Percentiles rank a stretch among this genome's conserved stretches.
phyloP scores from a whole-genome alignment of 2,113 vertebrate species.

The Urocitellus parryii region DNA sequence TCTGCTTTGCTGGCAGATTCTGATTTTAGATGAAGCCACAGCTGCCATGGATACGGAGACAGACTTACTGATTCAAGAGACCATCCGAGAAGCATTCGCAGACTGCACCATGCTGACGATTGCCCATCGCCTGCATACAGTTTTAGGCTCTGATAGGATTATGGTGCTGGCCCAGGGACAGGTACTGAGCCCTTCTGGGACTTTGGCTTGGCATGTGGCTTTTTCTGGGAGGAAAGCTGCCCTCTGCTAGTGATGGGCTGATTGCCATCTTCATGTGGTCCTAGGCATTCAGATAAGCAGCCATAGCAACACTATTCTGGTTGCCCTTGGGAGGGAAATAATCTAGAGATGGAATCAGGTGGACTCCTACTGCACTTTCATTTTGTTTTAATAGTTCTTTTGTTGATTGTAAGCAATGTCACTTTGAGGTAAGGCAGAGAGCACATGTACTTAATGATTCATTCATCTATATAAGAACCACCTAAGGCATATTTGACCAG shows the following conservation, averaged over 20 bases:
- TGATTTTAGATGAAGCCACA: slow-evolving; percentile 97
- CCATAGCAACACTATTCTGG: background rate
- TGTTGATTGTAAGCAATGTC: background rate
- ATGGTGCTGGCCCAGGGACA: slow-evolving; percentile 98
- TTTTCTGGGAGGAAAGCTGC: background rate
- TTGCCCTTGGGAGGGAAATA: too few relatives aligned
- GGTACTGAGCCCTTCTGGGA: slow-evolving; percentile 83
- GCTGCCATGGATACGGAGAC: slow-evolving; percentile 97
- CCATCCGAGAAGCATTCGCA: slow-evolving; percentile 93
- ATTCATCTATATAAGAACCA: background rate
- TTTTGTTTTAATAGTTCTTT: background rate
- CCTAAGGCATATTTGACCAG: background rate
- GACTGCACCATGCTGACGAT: slow-evolving; percentile 97
- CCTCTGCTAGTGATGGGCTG: background rate
- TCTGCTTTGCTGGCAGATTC: slow-evolving; percentile 88
- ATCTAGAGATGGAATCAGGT: too few relatives aligned
- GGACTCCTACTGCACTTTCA: background rate
- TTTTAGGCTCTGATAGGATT: slow-evolving; percentile 95
- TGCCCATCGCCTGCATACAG: slow-evolving; percentile 96
- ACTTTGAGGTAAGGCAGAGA: background rate
- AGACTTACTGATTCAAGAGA: slow-evolving; percentile 95
- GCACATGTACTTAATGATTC: background rate
- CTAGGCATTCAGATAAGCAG: background rate
- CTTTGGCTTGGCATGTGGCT: background rate
- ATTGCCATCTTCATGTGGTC: background rate